These are phyloP conservation scores for Tetramorium simillimum DNA, from an alignment of 1,140 invertebrate genomes.

Conservation along the genomic window DNA sequence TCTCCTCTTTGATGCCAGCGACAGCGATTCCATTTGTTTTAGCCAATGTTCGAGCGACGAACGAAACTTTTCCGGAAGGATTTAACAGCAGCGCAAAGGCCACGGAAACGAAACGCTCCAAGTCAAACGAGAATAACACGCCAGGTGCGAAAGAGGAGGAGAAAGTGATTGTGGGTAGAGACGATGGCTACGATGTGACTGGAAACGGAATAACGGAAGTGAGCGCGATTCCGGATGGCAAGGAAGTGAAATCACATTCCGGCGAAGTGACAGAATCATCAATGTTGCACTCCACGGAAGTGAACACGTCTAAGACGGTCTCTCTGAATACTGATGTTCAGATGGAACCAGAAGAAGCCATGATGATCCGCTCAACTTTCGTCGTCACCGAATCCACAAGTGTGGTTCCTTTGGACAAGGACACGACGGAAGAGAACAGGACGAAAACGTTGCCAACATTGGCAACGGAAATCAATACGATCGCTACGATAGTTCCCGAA, in stretches of 20 bases:
- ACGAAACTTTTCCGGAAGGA: conserved; percentile 2
- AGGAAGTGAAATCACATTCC: conserved; percentile 21
- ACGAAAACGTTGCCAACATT: background rate
- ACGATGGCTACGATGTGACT: conserved; percentile 66
- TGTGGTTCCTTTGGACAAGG: conserved; percentile 14
- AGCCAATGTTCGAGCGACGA: conserved; percentile 8
- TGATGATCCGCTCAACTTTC: conserved; percentile 60
- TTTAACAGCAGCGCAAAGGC: background rate
- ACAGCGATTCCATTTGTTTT: background rate
- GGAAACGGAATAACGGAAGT: conserved; percentile 74
- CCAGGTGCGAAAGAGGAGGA: conserved; percentile 23
- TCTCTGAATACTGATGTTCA: conserved; percentile 61
- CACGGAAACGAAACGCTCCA: background rate
- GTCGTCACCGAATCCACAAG: conserved; percentile 66
- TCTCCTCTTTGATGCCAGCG: background rate
- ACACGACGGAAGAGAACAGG: background rate
- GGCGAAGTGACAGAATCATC: background rate
- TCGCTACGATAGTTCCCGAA: background rate
- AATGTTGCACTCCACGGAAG: background rate
- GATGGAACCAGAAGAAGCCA: conserved; percentile 55
- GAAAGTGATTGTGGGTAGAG: conserved; percentile 37
- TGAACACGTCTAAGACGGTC: background rate
- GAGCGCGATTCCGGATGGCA: conserved; percentile 18
- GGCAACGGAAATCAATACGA: background rate
- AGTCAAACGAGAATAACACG: conserved; percentile 48